These are phyloP conservation scores for Eumeta japonica DNA, from an alignment of 1,140 invertebrate genomes.

Conservation along the genomic window DNA sequence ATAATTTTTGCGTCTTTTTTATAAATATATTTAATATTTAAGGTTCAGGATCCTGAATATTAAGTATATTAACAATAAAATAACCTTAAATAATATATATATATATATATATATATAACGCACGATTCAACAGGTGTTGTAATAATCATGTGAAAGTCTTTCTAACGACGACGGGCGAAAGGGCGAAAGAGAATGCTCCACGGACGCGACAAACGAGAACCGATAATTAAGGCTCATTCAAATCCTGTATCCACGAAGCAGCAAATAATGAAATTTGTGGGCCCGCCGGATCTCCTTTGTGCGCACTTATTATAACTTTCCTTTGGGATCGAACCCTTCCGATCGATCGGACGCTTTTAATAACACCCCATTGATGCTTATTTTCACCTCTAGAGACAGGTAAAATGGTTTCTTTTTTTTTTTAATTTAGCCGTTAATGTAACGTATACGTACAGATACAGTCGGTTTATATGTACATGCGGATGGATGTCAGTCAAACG, in stretches of 20 bases:
- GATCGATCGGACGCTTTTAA: constrained; percentile 49
- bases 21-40: too few relatives aligned
- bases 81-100: too few relatives aligned
- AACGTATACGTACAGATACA: too few relatives aligned
- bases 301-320: constrained; percentile 42
- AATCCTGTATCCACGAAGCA: constrained; percentile 51
- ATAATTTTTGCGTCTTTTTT: too few relatives aligned
- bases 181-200: constrained; percentile 32
- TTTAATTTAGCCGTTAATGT: too few relatives aligned
- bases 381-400: constrained; percentile 36
- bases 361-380: constrained; percentile 43
- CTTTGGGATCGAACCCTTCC: constrained; percentile 35
- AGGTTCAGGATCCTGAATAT: too few relatives aligned
- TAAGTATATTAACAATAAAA: too few relatives aligned
- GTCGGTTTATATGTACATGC: too few relatives aligned
- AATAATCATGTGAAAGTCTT: constrained; percentile 29
- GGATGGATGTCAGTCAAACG: too few relatives aligned
- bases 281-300: constrained; percentile 52
- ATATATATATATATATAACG: too few relatives aligned
- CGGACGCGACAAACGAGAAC: constrained; percentile 38
- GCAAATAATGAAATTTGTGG: constrained; percentile 51
- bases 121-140: too few relatives aligned
- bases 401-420: too few relatives aligned
- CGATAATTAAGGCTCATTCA: constrained; percentile 56
- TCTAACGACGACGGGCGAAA: constrained; percentile 14